A percentile compares a stretch with the other conserved stretches of the same genome.
phyloP scores from a whole-genome alignment of 2,113 vertebrate species.

The Thalassoma bifasciatum region DNA sequence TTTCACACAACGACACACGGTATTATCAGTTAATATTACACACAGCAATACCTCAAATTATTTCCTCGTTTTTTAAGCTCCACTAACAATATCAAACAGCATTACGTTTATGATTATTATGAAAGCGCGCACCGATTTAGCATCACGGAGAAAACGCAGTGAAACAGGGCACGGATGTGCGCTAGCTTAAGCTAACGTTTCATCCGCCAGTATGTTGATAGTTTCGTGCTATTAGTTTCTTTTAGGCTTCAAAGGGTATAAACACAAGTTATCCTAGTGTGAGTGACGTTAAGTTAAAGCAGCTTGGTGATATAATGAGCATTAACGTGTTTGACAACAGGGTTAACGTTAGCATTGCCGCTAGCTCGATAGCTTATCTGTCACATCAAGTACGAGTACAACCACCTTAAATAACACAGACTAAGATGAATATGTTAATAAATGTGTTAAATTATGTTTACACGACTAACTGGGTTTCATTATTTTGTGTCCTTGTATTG shows the following conservation, averaged over 20 bases:
- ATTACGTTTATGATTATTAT: background rate
- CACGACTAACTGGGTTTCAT: no score
- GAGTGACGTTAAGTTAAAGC: background rate
- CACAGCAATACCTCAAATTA: background rate
- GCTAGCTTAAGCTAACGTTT: slow-evolving; percentile 12
- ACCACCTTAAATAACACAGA: background rate
- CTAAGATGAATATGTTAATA: background rate
- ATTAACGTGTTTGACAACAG: background rate
- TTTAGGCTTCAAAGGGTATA: fast-evolving
- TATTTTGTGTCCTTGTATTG: background rate
- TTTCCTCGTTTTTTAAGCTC: background rate
- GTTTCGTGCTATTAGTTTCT: background rate
- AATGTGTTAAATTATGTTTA: background rate
- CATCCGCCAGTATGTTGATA: background rate
- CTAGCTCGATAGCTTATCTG: slow-evolving; percentile 54
- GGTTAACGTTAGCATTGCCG: slow-evolving; percentile 35
- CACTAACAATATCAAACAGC: background rate
- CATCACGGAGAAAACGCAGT: background rate
- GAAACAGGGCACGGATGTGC: background rate
- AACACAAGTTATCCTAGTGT: no score
- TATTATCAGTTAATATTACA: slow-evolving; percentile 23
- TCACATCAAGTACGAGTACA: slow-evolving; percentile 49
- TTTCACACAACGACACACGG: slow-evolving; percentile 23
- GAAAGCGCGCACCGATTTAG: background rate
- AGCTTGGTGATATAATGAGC: background rate